These are phyloP conservation scores for Spodoptera litura DNA, from an alignment of 1,140 invertebrate species.

Conservation along the genomic window DNA sequence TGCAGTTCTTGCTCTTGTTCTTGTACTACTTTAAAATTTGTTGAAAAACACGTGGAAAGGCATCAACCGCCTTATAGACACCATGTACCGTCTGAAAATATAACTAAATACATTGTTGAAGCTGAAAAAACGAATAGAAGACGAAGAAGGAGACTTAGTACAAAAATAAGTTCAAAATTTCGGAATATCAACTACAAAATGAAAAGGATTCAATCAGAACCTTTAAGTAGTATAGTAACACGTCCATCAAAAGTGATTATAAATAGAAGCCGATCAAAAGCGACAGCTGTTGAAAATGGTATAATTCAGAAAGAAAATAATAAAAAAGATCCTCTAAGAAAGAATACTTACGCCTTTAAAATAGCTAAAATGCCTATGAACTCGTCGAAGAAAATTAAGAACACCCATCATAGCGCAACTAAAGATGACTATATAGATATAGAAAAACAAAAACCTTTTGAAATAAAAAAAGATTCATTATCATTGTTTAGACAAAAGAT, in stretches of 20 bases:
- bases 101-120: conserved; percentile 15
- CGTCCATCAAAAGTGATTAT: neutral
- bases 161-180: conserved; percentile 34
- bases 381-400: neutral
- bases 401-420: neutral
- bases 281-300: neutral
- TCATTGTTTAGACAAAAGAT: conserved; percentile 21
- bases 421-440: conserved; percentile 1
- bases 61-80: neutral
- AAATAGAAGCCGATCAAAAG: neutral
- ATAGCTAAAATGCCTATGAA: neutral
- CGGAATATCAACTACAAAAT: neutral
- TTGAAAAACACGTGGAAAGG: conserved; percentile 13
- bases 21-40: conserved; percentile 24
- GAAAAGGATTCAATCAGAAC: conserved; percentile 15
- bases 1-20: conserved; percentile 45
- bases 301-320: neutral
- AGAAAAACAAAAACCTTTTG: neutral
- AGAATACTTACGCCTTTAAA: neutral
- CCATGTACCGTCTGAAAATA: conserved; percentile 10
- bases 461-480: conserved; percentile 36
- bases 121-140: neutral
- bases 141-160: neutral
- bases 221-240: neutral
- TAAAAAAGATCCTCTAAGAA: neutral